Evolutionary conservation across 2,797 vertebrate genomes (phyloP).

Genomic region (Neostethus bicornis): DNA sequence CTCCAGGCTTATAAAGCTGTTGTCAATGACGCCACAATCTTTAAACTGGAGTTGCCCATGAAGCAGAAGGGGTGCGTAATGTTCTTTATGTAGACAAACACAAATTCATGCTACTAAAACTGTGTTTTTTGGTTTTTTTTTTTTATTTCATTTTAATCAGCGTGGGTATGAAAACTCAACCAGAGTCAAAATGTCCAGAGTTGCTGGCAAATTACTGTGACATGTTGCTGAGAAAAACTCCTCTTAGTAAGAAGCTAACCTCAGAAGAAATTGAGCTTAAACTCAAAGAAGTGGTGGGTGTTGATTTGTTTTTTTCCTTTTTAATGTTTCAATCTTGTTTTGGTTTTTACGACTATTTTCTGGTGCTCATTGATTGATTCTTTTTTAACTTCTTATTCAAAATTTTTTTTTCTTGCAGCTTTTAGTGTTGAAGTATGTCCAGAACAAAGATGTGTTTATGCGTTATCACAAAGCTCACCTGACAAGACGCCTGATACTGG

Average conservation of each 20-base stretch:
- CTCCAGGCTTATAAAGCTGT: slow-evolving; percentile 94
- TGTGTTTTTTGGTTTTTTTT: too few species aligned
- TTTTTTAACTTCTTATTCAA: too few species aligned
- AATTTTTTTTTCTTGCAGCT: slow-evolving; percentile 38
- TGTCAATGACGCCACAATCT: slow-evolving; percentile 98
- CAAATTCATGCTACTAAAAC: too few species aligned
- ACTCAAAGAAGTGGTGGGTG: slow-evolving; percentile 94
- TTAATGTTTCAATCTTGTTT: background rate
- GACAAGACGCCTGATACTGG: slow-evolving; percentile 93
- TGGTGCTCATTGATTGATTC: too few species aligned
- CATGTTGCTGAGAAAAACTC: slow-evolving; percentile 97
- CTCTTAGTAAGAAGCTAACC: slow-evolving; percentile 96
- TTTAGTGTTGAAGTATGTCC: slow-evolving; percentile 88
- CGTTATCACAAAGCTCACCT: slow-evolving; percentile 98
- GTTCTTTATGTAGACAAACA: background rate
- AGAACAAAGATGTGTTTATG: slow-evolving; percentile 99
- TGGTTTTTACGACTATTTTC: background rate
- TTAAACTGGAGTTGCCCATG: slow-evolving; percentile 96
- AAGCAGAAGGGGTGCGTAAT: slow-evolving; percentile 94
- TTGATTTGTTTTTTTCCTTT: background rate
- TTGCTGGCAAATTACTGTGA: slow-evolving; percentile 98
- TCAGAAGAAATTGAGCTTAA: slow-evolving; percentile 98
- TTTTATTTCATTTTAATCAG: slow-evolving; percentile 65
- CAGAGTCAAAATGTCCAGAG: slow-evolving; percentile 97
- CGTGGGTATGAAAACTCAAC: slow-evolving; percentile 95